Base-by-base conservation (phyloP, 2,888 invertebrate species). In the Rhamnusium bicolor region DNA sequence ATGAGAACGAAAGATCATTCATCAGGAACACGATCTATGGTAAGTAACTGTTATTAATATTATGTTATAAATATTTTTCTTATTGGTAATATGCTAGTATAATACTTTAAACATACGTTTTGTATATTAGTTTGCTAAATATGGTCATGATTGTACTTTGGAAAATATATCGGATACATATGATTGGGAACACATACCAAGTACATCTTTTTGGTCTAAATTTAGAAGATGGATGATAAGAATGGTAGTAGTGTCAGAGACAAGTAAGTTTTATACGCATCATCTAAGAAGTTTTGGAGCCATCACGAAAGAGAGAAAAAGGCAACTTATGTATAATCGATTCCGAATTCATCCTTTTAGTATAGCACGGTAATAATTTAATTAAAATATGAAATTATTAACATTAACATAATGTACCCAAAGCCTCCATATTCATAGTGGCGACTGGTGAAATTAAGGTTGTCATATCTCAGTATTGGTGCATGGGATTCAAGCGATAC, bases 271-370 rank as follows among this genome's bases (percentile, higher is more conserved):
- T 62, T 82, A 81, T 56, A 83, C 82, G 6, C 82, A 84, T 27
- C 84, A 84, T 72, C 60, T 85, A 71, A 75, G 84, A 69, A 85
- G 85, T 69, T 83, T 82, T 65, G 84, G 84, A 7, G 81, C 84
- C 7, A 81, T 85, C 46, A 78, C 80, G 32, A 82, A 81, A 54
- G 85, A 85, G 69, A 79, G 82, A 40, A 80, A 79, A 71, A 79
- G 84, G 65, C 85, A 85, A 71, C 72, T 85, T 16, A 53, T 68
- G 51, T 73, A 81, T 69, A 76, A 84, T 67, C 80, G 79, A 7
- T 76, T 76, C 51, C 79, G 79, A 21, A 83, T 85, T 66, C 85
- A 85, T 67, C 84, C 85, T 5, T 84, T 82, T 69, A 84, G 85
- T 76, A 73, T 72, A 62, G 80, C 79, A 27, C 79, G 82, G 84